phyloP scores from a whole-genome alignment of 2,797 vertebrate species.

The Lepilemur ruficaudatus region DNA sequence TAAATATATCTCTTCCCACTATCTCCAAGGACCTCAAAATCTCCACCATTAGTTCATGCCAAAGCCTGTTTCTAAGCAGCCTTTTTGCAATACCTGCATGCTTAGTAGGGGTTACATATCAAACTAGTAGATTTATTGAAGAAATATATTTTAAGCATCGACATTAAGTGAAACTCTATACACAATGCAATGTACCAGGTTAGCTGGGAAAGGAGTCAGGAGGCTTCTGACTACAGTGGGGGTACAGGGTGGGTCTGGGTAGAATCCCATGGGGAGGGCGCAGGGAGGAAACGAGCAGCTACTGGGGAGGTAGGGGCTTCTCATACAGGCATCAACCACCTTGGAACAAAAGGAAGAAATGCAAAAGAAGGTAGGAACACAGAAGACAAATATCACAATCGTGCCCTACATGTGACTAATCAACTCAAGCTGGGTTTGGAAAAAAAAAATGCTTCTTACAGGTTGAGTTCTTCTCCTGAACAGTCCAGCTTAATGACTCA shows the following conservation, averaged over 20 bases:
- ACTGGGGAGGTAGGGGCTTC: no score
- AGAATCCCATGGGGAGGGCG: neutral
- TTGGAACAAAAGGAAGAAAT: neutral
- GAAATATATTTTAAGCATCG: neutral
- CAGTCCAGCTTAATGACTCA: neutral
- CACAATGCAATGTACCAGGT: neutral
- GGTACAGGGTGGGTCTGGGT: neutral
- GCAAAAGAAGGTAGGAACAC: neutral
- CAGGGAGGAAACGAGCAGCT: neutral
- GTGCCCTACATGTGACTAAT: neutral
- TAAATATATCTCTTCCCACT: conserved; percentile 16
- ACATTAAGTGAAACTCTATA: neutral
- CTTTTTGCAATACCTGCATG: neutral
- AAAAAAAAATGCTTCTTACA: neutral
- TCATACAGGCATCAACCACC: neutral
- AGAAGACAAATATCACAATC: neutral
- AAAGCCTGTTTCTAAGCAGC: neutral
- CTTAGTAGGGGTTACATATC: neutral
- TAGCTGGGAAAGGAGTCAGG: neutral
- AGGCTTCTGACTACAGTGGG: neutral
- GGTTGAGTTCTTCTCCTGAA: neutral
- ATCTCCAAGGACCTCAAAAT: conserved; percentile 13
- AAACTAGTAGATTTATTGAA: neutral
- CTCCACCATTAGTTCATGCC: neutral
- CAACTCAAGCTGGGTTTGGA: neutral